Conservation (phyloP, 2,888 invertebrate genomes). For the Agrilus mali region DNA sequence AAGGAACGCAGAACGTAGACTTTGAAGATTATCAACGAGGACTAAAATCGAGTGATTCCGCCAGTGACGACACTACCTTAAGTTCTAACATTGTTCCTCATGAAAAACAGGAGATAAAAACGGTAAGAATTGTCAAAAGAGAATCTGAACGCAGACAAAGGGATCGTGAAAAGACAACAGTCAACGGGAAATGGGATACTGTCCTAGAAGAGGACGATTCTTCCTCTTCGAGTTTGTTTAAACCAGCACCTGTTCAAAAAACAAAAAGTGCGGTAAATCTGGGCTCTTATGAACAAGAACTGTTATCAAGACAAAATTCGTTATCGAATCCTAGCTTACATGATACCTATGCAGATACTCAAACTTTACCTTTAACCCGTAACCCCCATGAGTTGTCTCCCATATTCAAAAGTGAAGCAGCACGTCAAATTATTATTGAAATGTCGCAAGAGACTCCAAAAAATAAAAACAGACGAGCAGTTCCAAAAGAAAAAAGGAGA, state of each 20-base stretch:
- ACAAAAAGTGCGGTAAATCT: constrained; percentile 17
- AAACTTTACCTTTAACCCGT: constrained; percentile 1
- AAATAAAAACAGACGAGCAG: constrained; percentile 43
- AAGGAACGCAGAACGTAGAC: constrained; percentile 22
- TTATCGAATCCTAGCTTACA: constrained; percentile 23
- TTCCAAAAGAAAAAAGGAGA: constrained; percentile 71
- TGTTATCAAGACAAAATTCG: constrained; percentile 20
- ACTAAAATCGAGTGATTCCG: constrained; percentile 38
- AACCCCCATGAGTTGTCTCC: constrained; percentile 55
- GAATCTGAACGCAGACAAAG: constrained; percentile 78
- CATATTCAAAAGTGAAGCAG: constrained; percentile 77
- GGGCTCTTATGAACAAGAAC: constrained; percentile 13
- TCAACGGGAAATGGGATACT: constrained; percentile 29
- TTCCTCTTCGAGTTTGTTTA: constrained; percentile 25
- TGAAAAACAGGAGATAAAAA: constrained; percentile 83
- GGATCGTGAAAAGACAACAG: constrained; percentile 54
- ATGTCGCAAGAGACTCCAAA: constrained; percentile 40
- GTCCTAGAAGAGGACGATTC: constrained; percentile 32
- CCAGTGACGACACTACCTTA: constrained; percentile 23
- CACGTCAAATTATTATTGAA: constrained; percentile 74
- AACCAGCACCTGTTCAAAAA: constrained; percentile 23
- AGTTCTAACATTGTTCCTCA: constrained; percentile 32
- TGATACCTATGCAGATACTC: constrained; percentile 17
- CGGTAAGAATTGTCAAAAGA: constrained; percentile 84
- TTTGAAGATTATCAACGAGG: constrained; percentile 41